Evolutionary conservation across 2,888 invertebrate genomes (phyloP), one percentile per base, ranked within the genome.

Genomic region (Eupeodes luniger): DNA sequence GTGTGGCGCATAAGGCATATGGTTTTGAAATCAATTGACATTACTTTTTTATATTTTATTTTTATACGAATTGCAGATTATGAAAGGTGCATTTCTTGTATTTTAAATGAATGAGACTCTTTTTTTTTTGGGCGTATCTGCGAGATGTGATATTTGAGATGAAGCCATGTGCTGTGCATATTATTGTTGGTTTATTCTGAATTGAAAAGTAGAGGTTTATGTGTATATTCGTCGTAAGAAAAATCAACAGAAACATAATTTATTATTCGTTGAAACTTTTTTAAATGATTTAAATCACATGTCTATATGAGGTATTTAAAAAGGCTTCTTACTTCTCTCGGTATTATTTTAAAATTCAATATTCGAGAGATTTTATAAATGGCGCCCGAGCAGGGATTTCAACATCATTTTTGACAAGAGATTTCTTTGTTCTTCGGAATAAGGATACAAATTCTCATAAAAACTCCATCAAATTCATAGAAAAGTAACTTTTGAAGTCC

Each of bases 71-170:
- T 74, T 40, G 57, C 47, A 59, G 40, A 79, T 59, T 59, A 53
- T 44, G 47, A 70, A 79, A 82, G 82, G 79, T 86, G 75, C 82
- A 82, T 79, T 53, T 74, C 16, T 27, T 27, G 14, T 14, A 47
- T 69, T 34, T 79, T 51, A 64, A 78, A 77, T 85, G 47, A 78
- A 77, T 85, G 47, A 16, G 40, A 34, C 34, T 49, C 34, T 72
- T 61, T 62, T 72, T 61, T 62, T 27, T 27, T 27, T 27, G 27
- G 85, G 81, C 14, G 64, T 47, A 34, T 34, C 6, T 59, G 2
- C 27, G 61, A 40, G n/a, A 44, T 78, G 55, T 81, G 70, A 74
- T 77, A 81, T 53, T 67, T 77, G 85, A 81, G 77, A 66, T 12
- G 47, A 16, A 34, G 76, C 36, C 62, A 72, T 72, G 59, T 59